phyloP scores from a whole-genome alignment of 2,888 invertebrate genomes.

The Spialia ferax region DNA sequence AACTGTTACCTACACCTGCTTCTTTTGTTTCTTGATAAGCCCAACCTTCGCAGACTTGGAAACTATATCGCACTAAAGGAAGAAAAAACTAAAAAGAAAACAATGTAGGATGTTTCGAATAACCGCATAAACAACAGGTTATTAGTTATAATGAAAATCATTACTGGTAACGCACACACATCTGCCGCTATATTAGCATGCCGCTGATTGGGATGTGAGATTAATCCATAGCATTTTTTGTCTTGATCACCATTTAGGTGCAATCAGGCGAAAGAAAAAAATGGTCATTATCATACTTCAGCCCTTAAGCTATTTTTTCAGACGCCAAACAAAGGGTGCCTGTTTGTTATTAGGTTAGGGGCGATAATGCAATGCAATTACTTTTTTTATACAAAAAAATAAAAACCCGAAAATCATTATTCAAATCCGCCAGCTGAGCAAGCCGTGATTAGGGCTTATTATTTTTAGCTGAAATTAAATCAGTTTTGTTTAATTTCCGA shows the following conservation, averaged over 20 bases:
- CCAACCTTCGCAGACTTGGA: too few species aligned
- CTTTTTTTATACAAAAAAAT: conserved; percentile 65
- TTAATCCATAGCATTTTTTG: conserved; percentile 84
- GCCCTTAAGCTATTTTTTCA: conserved; percentile 86
- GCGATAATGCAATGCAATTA: conserved; percentile 86
- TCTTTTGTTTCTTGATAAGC: neutral
- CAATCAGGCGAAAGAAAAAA: conserved; percentile 82
- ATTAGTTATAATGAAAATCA: conserved; percentile 59
- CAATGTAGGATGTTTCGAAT: neutral
- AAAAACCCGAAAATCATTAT: conserved; percentile 77
- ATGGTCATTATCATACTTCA: conserved; percentile 83
- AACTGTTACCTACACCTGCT: neutral
- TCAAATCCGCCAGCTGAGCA: conserved; percentile 84
- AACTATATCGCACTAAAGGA: too few species aligned
- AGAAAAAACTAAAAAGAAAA: conserved; percentile 8
- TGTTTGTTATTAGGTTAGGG: conserved; percentile 85
- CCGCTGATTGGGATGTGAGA: conserved; percentile 80
- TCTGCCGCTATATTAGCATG: conserved; percentile 82
- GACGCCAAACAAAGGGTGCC: conserved; percentile 82
- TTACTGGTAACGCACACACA: conserved; percentile 75
- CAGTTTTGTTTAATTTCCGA: conserved; percentile 29
- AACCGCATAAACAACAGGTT: conserved; percentile 55
- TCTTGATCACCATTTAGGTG: conserved; percentile 81
- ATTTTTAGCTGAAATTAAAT: conserved; percentile 46
- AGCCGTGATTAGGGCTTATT: conserved; percentile 71